phyloP scores from a whole-genome alignment of 2,797 vertebrate genomes.

The Thalassophryne amazonica region DNA sequence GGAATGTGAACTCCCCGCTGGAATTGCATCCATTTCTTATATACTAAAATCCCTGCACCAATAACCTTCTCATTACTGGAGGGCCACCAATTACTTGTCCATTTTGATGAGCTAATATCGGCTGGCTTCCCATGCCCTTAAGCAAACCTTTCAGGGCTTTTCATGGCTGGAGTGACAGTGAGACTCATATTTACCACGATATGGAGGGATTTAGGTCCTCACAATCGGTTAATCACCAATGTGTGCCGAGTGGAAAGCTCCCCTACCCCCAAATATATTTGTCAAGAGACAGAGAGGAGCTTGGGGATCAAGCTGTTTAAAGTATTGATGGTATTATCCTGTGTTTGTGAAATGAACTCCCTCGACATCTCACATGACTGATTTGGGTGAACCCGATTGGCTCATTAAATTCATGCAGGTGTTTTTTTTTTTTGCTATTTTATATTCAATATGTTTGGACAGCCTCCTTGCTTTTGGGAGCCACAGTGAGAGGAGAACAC shows the following conservation, averaged over 20 bases:
- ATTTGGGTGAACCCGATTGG: conserved; percentile 27
- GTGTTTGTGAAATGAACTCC: conserved; percentile 60
- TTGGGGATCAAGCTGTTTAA: conserved; percentile 61
- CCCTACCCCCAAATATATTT: conserved; percentile 37
- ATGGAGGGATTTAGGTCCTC: conserved; percentile 40
- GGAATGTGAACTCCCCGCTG: not conserved
- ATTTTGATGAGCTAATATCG: conserved; percentile 32
- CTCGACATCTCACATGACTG: conserved; percentile 38
- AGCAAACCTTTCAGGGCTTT: conserved; percentile 19
- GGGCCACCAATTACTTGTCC: conserved; percentile 1
- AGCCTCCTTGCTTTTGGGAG: conserved; percentile 18
- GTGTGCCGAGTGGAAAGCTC: conserved; percentile 36
- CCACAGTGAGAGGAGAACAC: not conserved
- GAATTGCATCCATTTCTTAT: not conserved
- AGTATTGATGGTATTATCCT: conserved; percentile 63
- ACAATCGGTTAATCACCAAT: conserved; percentile 63
- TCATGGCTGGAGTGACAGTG: conserved; percentile 16
- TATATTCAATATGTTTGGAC: conserved; percentile 28
- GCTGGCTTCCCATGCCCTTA: conserved; percentile 20
- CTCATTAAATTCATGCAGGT: conserved; percentile 48
- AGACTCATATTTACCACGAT: conserved; percentile 21
- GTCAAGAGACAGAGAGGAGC: conserved; percentile 42
- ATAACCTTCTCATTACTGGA: conserved; percentile 11
- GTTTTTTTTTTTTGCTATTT: not conserved
- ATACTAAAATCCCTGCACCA: conserved; percentile 7